phyloP scores from a whole-genome alignment of 2,888 invertebrate genomes.

The Auanema sp. region DNA sequence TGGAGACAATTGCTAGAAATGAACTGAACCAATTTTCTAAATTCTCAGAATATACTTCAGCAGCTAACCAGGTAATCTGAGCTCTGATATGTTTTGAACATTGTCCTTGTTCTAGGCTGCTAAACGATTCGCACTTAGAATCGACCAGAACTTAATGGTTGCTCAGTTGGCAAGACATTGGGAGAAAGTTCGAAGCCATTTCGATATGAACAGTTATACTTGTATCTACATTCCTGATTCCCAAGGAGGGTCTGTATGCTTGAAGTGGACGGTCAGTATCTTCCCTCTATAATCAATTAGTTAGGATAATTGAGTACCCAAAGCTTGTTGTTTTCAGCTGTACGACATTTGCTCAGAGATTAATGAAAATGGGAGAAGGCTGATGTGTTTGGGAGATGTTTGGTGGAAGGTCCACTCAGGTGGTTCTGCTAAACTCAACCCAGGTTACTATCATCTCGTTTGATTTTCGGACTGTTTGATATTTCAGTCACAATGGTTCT shows the following conservation, averaged over 20 bases:
- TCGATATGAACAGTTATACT: conserved; percentile 31
- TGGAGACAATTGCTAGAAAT: conserved; percentile 40
- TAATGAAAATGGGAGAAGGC: conserved; percentile 2
- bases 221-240: conserved; percentile 31
- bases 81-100: background rate
- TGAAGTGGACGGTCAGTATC: too few species aligned
- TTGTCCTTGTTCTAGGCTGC: conserved; percentile 26
- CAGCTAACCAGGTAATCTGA: conserved; percentile 17
- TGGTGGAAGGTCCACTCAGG: conserved; percentile 4
- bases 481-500: conserved; percentile 28
- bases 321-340: conserved; percentile 13
- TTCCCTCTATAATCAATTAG: too few species aligned
- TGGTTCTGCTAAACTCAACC: background rate
- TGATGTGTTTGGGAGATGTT: conserved; percentile 18
- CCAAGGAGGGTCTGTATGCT: background rate
- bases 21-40: conserved; percentile 33
- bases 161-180: conserved; percentile 41
- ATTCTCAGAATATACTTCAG: conserved; percentile 23
- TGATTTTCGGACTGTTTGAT: background rate
- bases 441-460: background rate
- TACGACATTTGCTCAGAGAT: conserved; percentile 11
- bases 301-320: background rate
- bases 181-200: conserved; percentile 36
- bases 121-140: conserved; percentile 37
- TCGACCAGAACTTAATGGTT: conserved; percentile 39